A percentile compares a stretch with the other conserved stretches of the same genome.
These are phyloP conservation scores for Chloroclysta siterata DNA, from an alignment of 2,888 invertebrate species.

Conservation along the genomic window DNA sequence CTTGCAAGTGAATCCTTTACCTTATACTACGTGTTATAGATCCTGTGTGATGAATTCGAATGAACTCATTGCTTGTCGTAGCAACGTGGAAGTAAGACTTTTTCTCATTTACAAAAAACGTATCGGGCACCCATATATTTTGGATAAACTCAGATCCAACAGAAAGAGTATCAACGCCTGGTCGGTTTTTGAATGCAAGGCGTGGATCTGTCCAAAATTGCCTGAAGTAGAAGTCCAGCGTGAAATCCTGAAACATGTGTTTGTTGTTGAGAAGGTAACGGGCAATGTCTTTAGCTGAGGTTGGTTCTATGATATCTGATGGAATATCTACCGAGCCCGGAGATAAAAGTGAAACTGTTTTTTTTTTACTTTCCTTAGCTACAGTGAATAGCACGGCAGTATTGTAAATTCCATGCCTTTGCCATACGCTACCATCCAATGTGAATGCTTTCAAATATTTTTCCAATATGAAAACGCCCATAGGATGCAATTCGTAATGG, in stretches of 20 bases:
- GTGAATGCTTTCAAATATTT: too few species aligned
- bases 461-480: too few species aligned
- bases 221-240: slow-evolving; percentile 98
- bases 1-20: slow-evolving; percentile 79
- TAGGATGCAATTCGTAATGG: slow-evolving; percentile 35
- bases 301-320: too few species aligned
- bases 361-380: too few species aligned
- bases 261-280: neutral
- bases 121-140: slow-evolving; percentile 99
- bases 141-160: slow-evolving; percentile 98
- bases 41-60: slow-evolving; percentile 97
- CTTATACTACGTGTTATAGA: slow-evolving; percentile 97
- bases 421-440: too few species aligned
- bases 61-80: slow-evolving; percentile 99
- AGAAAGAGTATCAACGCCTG: slow-evolving; percentile 94
- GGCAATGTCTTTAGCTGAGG: neutral
- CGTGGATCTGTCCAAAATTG: slow-evolving; percentile 99
- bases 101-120: slow-evolving; percentile 99
- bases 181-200: slow-evolving; percentile 94
- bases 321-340: too few species aligned
- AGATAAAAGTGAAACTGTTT: too few species aligned
- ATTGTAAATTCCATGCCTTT: too few species aligned
- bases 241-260: slow-evolving; percentile 91
- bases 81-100: slow-evolving; percentile 99
- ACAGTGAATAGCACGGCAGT: too few species aligned